These are phyloP conservation scores for Drosophila mettleri DNA, from an alignment of 2,888 invertebrate genomes.

Conservation along the genomic window DNA sequence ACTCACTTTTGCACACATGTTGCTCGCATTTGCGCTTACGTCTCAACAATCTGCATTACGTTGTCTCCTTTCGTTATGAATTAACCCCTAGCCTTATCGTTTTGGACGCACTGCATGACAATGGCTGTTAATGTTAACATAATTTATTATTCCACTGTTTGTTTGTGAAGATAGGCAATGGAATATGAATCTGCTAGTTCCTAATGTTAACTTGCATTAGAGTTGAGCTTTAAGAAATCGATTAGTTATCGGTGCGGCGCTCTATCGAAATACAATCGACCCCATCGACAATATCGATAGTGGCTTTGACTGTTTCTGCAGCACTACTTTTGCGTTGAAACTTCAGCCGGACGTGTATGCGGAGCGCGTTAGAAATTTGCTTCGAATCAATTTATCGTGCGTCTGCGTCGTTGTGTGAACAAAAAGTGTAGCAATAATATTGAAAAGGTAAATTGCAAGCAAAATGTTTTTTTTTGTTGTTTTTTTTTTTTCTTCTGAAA, in stretches of 20 bases:
- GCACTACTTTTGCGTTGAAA: constrained; percentile 60
- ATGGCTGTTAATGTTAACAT: background rate
- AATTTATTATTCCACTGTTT: background rate
- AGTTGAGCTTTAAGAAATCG: constrained; percentile 5
- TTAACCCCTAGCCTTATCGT: background rate
- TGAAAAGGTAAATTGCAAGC: constrained; percentile 73
- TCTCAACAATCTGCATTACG: background rate
- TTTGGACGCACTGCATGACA: background rate
- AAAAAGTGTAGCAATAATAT: constrained; percentile 59
- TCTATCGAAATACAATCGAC: constrained; percentile 8
- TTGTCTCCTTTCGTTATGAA: background rate
- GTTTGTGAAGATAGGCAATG: background rate
- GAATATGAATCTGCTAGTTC: background rate
- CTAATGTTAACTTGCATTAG: background rate
- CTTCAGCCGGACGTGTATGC: constrained; percentile 60
- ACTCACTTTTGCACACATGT: constrained; percentile 6
- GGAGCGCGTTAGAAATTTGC: constrained; percentile 53
- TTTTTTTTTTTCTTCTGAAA: constrained; percentile 54
- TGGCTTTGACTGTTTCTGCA: constrained; percentile 29
- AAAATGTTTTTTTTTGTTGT: constrained; percentile 37
- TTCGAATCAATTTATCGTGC: constrained; percentile 57
- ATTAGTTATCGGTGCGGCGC: constrained; percentile 7
- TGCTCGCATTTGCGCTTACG: constrained; percentile 17
- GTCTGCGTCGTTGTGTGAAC: constrained; percentile 54
- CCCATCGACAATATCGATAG: constrained; percentile 30